Percentiles rank a stretch among this genome's conserved stretches.
phyloP scores from a whole-genome alignment of 2,113 vertebrate genomes.

The Nyctibius bracteatus region DNA sequence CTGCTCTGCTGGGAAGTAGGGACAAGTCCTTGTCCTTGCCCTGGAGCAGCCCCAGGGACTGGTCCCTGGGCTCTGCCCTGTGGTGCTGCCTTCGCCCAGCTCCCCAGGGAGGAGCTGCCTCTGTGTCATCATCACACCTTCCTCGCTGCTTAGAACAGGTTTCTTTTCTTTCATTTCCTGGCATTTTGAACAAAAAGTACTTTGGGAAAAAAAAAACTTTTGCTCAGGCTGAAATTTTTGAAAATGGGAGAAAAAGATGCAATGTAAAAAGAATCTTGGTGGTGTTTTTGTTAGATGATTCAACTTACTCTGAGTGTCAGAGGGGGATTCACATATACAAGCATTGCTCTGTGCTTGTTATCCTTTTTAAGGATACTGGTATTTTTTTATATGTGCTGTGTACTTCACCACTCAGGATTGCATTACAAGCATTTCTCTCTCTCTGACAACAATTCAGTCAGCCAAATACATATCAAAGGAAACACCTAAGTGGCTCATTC shows the following conservation, averaged over 20 bases:
- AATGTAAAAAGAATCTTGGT: background rate
- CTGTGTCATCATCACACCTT: background rate
- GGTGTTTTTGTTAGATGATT: background rate
- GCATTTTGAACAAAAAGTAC: background rate
- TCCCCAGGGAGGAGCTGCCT: background rate
- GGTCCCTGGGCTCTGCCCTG: background rate
- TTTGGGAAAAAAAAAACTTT: background rate
- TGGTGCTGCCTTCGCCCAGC: background rate
- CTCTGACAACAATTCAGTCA: background rate
- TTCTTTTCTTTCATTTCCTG: background rate
- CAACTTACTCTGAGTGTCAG: background rate
- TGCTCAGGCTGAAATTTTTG: background rate
- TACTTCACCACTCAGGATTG: background rate
- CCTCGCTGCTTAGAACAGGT: background rate
- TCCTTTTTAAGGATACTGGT: background rate
- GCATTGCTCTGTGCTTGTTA: background rate
- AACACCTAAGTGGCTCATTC: background rate
- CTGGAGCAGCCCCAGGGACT: background rate
- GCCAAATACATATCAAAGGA: conserved; percentile 31
- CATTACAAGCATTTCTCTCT: background rate
- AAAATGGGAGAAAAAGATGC: background rate
- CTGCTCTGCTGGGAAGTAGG: background rate
- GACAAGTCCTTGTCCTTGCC: background rate
- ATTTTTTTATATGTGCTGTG: background rate
- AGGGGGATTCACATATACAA: background rate